Base-by-base conservation (phyloP, 2,113 vertebrate genomes). In the Lipophrys pholis region DNA sequence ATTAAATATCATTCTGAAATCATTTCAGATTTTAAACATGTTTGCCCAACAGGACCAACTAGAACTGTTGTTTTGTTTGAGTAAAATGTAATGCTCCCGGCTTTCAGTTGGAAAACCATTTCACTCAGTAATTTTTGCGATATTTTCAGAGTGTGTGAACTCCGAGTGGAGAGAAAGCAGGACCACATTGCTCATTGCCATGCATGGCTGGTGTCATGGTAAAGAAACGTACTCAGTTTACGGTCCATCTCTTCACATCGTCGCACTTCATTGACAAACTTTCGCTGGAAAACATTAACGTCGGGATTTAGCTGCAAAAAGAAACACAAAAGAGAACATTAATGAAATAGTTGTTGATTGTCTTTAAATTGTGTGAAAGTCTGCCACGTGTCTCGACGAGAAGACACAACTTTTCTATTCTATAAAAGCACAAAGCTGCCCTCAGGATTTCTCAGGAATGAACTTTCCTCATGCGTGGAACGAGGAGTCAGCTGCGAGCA, bases 241-340 rank as follows among this genome's bases (percentile, higher is more conserved):
- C 98, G 94, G 89, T 99, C 97, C 98, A 99, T 99, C 70, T 99
- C 98, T 80, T 99, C 98, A 42, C 98, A 99, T 59, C 98, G 90
- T 75, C 98, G 90, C 10, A 99, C 98, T 87, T 99, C 98, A 57
- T 99, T 99, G 21, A 99, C 97, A 89, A 99, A 99, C 87, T 99
- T 99, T 3, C 98, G 90, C 75, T 99, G 98, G 93, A 99, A 99
- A 52, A 98, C 96, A 41, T 99, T 99, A 65, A 99, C 97, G 68
- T 99, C 97, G 9, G 98, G 98, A 89, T 99, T 99, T 78, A 99
- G 87, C 98, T 99, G 90, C 38, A 69, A 72, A 21, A 30, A 80
- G 3, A 58, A 16, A 9, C 16, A 36, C 1, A 38, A 51, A 52
- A 10, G 30, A 78, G 7, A 60, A 8, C 1, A 7, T 69, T 7